A percentile compares a stretch with the other conserved stretches of the same genome.
These are phyloP conservation scores for Venustaconcha ellipsiformis DNA, from an alignment of 1,140 invertebrate genomes.

Conservation along the genomic window DNA sequence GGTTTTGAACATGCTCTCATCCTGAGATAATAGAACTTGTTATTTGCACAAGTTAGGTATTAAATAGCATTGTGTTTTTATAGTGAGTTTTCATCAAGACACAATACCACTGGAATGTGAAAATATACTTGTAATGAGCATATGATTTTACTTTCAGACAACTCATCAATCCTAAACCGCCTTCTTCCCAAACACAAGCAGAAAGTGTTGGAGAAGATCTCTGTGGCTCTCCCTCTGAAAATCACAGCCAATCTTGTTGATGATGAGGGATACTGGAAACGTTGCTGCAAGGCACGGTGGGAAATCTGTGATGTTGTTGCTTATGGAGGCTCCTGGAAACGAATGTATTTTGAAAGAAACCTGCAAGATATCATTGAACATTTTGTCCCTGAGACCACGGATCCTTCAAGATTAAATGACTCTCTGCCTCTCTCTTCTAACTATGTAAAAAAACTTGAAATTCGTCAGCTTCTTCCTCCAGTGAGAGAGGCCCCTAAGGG, in stretches of 20 bases:
- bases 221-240: constrained; percentile 65
- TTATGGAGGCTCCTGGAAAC: constrained; percentile 66
- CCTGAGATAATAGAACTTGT: no score
- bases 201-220: constrained; percentile 64
- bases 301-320: constrained; percentile 65
- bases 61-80: no score
- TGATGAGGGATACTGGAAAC: constrained; percentile 69
- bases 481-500: constrained; percentile 63
- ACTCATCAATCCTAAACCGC: constrained; percentile 63
- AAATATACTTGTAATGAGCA: no score
- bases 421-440: constrained; percentile 60
- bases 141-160: constrained; percentile 55
- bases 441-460: constrained; percentile 63
- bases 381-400: constrained; percentile 67
- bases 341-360: constrained; percentile 69
- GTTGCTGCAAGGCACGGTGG: constrained; percentile 67
- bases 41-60: no score
- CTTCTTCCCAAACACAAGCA: constrained; percentile 61
- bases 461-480: constrained; percentile 68
- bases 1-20: no score
- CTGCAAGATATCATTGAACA: constrained; percentile 68
- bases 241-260: constrained; percentile 66
- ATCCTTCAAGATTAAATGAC: constrained; percentile 62
- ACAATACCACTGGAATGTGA: no score
- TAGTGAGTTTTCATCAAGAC: no score